A percentile compares a stretch with the other conserved stretches of the same genome.
Conservation (phyloP, 2,797 vertebrate species). For the Manis crassicaudata region DNA sequence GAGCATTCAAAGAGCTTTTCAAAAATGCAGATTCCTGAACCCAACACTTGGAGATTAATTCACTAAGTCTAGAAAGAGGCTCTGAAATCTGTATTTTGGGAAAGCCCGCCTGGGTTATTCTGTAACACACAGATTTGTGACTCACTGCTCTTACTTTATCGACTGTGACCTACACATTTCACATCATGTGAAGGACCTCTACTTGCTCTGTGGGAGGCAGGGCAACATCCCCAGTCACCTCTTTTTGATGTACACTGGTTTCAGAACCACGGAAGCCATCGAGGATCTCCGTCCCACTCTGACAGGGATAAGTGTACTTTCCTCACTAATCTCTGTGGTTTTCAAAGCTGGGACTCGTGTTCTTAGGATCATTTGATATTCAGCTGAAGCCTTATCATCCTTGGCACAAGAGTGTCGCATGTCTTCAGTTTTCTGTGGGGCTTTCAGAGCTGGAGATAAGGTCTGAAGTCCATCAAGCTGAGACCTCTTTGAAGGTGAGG, state of each 20-base stretch:
- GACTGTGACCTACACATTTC: not conserved
- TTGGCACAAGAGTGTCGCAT: not conserved
- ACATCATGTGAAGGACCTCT: not conserved
- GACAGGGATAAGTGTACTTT: not conserved
- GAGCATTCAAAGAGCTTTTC: not conserved
- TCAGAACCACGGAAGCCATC: not conserved
- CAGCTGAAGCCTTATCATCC: not conserved
- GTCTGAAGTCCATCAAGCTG: not conserved
- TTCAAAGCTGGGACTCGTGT: not conserved
- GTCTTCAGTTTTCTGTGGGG: not conserved
- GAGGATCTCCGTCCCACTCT: accelerated
- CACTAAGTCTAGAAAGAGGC: not conserved
- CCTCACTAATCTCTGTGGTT: not conserved
- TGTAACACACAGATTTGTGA: not conserved
- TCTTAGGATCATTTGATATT: slow-evolving; percentile 32
- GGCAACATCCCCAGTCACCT: slow-evolving; percentile 44
- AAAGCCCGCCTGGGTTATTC: not conserved
- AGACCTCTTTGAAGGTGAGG: slow-evolving; percentile 82
- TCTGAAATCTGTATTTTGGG: slow-evolving; percentile 11
- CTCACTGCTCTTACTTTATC: not conserved
- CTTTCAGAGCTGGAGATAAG: slow-evolving; percentile 6
- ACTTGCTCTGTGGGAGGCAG: not conserved
- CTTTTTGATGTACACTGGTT: slow-evolving; percentile 35
- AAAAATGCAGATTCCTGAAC: not conserved
- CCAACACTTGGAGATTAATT: not conserved